A percentile compares a stretch with the other conserved stretches of the same genome.
Conservation (phyloP, 2,888 invertebrate species). For the Dynastes hyllus region DNA sequence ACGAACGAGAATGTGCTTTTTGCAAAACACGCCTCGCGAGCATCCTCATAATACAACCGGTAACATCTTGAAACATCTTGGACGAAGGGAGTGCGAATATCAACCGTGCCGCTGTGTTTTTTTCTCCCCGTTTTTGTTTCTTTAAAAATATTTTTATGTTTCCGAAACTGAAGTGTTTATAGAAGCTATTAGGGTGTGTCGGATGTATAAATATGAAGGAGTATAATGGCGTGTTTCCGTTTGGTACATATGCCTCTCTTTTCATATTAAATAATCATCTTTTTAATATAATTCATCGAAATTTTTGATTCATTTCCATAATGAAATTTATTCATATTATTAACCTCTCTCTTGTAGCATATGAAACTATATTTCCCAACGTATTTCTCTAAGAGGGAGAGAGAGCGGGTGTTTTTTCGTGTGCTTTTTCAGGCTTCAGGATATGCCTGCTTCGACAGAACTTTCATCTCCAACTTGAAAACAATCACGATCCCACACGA, state of each 20-base stretch:
- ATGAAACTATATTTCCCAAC: too few relatives aligned
- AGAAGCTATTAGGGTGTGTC: slow-evolving; percentile 5
- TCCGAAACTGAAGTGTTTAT: slow-evolving; percentile 18
- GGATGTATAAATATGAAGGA: slow-evolving; percentile 27
- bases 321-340: too few relatives aligned
- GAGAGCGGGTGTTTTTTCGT: background rate
- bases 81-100: slow-evolving; percentile 11
- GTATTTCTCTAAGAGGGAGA: background rate
- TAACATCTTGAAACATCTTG: slow-evolving; percentile 3
- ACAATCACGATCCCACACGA: background rate
- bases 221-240: slow-evolving; percentile 1
- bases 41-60: background rate
- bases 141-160: slow-evolving; percentile 34
- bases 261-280: too few relatives aligned
- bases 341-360: too few relatives aligned
- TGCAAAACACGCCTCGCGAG: background rate
- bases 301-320: too few relatives aligned
- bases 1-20: background rate
- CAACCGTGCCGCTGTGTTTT: slow-evolving; percentile 9
- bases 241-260: background rate
- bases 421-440: slow-evolving; percentile 13
- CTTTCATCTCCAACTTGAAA: background rate
- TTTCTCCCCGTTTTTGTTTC: slow-evolving; percentile 20
- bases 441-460: slow-evolving; percentile 2
- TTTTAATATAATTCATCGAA: too few relatives aligned